phyloP scores from a whole-genome alignment of 2,113 vertebrate genomes.

The Macheiramphus alcinus region DNA sequence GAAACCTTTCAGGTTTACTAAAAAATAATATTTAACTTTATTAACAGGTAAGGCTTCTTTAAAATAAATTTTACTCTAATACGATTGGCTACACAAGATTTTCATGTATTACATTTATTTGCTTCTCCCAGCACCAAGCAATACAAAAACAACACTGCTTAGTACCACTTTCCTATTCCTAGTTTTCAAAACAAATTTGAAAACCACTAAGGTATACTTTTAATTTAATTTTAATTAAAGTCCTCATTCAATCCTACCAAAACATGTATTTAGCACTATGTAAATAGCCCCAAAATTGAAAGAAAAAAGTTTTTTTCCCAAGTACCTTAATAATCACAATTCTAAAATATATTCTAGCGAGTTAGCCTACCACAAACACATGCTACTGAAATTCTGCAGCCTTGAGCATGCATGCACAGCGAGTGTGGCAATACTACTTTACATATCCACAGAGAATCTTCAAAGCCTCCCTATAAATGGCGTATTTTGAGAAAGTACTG shows the following conservation, averaged over 20 bases:
- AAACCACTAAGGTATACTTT: slow-evolving; percentile 48
- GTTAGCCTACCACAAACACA: slow-evolving; percentile 27
- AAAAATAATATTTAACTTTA: neutral
- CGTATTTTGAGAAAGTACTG: slow-evolving; percentile 11
- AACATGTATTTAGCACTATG: slow-evolving; percentile 53
- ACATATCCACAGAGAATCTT: slow-evolving; percentile 59
- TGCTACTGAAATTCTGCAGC: slow-evolving; percentile 50
- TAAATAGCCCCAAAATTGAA: slow-evolving; percentile 63
- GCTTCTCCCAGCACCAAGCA: neutral
- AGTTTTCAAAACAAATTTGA: slow-evolving; percentile 58
- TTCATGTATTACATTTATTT: neutral
- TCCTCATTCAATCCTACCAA: slow-evolving; percentile 48
- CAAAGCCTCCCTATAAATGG: slow-evolving; percentile 7
- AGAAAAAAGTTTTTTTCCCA: neutral
- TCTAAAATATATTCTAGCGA: slow-evolving; percentile 32
- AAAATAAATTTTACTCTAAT: neutral
- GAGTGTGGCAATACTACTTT: neutral
- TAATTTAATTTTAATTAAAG: slow-evolving; percentile 67
- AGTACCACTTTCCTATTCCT: slow-evolving; percentile 11
- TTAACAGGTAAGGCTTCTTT: neutral
- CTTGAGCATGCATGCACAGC: slow-evolving; percentile 34
- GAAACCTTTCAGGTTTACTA: neutral
- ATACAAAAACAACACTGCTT: neutral
- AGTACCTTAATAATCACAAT: slow-evolving; percentile 45
- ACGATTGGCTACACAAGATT: neutral